These are phyloP conservation scores for Cyphomyrus discorhynchus DNA, from an alignment of 2,113 vertebrate genomes.

Conservation along the genomic window DNA sequence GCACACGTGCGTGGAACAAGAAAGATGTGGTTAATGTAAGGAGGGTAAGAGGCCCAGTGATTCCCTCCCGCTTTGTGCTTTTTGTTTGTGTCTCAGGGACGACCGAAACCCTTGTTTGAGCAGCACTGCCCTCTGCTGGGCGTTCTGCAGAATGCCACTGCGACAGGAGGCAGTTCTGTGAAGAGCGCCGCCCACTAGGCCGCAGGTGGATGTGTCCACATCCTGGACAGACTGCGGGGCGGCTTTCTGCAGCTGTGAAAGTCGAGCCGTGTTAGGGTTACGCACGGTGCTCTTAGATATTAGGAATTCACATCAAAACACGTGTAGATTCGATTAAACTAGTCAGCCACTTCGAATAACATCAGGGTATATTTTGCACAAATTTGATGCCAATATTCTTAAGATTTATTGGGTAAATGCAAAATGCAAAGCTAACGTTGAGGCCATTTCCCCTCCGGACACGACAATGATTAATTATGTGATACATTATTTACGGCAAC, in stretches of 20 bases:
- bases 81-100: slow-evolving; percentile 14
- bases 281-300: neutral
- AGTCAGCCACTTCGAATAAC: neutral
- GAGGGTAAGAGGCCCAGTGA: neutral
- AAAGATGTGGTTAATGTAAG: neutral
- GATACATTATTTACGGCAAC: neutral
- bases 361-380: neutral
- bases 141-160: neutral
- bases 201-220: neutral
- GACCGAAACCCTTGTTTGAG: neutral
- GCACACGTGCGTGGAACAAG: neutral
- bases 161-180: neutral
- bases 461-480: neutral
- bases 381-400: neutral
- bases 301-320: neutral
- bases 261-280: neutral
- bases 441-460: neutral
- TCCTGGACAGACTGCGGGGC: neutral
- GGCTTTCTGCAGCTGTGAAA: neutral
- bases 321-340: neutral
- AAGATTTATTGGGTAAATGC: neutral
- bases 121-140: slow-evolving; percentile 29
- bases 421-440: neutral
- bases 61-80: slow-evolving; percentile 1
- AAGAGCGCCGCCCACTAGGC: neutral